Evolutionary conservation across 2,797 vertebrate genomes (phyloP).

Genomic region (Sebastes hubbsi): DNA sequence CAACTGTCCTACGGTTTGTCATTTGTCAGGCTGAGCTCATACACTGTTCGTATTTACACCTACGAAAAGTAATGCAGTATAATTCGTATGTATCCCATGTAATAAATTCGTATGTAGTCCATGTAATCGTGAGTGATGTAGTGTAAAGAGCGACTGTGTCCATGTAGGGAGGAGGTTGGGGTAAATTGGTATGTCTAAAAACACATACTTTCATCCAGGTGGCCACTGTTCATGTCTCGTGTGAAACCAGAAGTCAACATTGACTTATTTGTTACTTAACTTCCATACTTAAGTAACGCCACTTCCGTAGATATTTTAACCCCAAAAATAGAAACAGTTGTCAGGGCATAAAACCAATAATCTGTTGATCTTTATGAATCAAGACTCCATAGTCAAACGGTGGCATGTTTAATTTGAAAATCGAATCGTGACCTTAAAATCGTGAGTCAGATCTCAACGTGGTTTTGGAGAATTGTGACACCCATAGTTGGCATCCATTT

Average conservation of each 20-base stretch:
- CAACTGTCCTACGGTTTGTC: not conserved
- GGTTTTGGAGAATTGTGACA: too few species aligned
- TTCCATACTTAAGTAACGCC: too few species aligned
- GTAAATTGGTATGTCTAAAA: not conserved
- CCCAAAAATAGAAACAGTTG: too few species aligned
- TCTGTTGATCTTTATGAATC: too few species aligned
- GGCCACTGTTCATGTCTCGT: not conserved
- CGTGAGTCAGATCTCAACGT: too few species aligned
- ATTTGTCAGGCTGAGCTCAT: not conserved
- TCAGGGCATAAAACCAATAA: too few species aligned
- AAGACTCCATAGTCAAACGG: too few species aligned
- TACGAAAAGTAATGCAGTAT: not conserved
- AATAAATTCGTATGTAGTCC: not conserved
- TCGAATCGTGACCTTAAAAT: too few species aligned
- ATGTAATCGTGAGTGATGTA: not conserved
- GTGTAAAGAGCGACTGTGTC: not conserved
- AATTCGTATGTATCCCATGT: not conserved
- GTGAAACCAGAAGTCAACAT: not conserved
- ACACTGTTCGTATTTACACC: not conserved
- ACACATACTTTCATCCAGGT: not conserved
- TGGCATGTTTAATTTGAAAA: too few species aligned
- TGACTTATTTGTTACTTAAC: not conserved
- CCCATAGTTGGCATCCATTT: not conserved
- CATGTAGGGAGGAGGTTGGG: not conserved
- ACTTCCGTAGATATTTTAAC: too few species aligned